Conservation (phyloP, 2,888 invertebrate genomes). For the Rotaria socialis region DNA sequence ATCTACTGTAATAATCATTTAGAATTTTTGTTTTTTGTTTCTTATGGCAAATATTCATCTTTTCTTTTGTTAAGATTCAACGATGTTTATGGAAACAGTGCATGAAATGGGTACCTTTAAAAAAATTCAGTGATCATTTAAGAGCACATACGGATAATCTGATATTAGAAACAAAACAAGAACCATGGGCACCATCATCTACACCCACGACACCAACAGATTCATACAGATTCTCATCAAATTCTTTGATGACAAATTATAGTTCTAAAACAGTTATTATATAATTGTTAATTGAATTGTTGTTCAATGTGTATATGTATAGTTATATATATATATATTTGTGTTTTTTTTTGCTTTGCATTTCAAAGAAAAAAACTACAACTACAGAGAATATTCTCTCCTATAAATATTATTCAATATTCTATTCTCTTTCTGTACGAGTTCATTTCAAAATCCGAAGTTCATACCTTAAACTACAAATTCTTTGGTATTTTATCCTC, state of each 20-base stretch:
- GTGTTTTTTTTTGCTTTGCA: background rate
- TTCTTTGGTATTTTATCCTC: too few species aligned
- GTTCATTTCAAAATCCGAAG: too few species aligned
- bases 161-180: background rate
- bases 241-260: background rate
- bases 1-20: background rate
- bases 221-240: background rate
- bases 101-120: conserved; percentile 30
- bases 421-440: too few species aligned
- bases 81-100: conserved; percentile 30
- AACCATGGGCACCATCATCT: background rate
- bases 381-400: background rate
- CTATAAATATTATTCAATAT: too few species aligned
- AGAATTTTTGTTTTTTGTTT: too few species aligned
- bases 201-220: background rate
- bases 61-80: background rate
- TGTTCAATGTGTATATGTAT: background rate
- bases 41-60: too few species aligned
- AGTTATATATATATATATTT: background rate
- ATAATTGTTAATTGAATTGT: background rate
- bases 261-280: background rate
- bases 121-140: conserved; percentile 35
- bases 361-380: background rate
- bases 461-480: too few species aligned
- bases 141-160: background rate